Evolutionary conservation across 2,888 invertebrate genomes (phyloP).

Genomic region (Nasonovia ribisnigri): DNA sequence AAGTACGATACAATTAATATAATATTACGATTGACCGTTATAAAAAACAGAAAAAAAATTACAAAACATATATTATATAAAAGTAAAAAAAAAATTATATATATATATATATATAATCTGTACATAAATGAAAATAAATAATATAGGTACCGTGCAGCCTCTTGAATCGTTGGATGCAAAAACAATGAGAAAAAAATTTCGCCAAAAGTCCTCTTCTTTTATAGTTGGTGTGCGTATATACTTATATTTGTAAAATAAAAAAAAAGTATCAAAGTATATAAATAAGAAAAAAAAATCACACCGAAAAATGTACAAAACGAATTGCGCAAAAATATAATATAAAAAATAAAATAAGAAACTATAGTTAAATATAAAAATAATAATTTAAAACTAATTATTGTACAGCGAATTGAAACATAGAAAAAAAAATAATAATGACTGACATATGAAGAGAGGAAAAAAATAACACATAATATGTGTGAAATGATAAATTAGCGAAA

Average conservation of each 20-base stretch:
- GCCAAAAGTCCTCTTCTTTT: not conserved
- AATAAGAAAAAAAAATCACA: not conserved
- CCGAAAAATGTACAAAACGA: not conserved
- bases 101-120: not conserved
- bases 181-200: not conserved
- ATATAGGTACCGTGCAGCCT: not conserved
- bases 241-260: not conserved
- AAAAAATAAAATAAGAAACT: not conserved
- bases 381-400: not conserved
- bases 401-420: not conserved
- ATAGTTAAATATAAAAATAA: constrained; percentile 9
- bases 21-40: not conserved
- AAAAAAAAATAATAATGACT: not conserved
- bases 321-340: not conserved
- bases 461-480: not conserved
- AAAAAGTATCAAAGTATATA: too few relatives aligned
- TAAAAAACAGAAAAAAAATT: not conserved
- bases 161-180: not conserved
- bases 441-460: not conserved
- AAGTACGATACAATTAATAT: not conserved
- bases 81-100: not conserved
- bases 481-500: constrained; percentile 24
- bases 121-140: not conserved
- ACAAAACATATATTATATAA: not conserved
- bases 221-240: not conserved